phyloP scores from a whole-genome alignment of 2,797 vertebrate genomes.

The Propithecus deckenii region DNA sequence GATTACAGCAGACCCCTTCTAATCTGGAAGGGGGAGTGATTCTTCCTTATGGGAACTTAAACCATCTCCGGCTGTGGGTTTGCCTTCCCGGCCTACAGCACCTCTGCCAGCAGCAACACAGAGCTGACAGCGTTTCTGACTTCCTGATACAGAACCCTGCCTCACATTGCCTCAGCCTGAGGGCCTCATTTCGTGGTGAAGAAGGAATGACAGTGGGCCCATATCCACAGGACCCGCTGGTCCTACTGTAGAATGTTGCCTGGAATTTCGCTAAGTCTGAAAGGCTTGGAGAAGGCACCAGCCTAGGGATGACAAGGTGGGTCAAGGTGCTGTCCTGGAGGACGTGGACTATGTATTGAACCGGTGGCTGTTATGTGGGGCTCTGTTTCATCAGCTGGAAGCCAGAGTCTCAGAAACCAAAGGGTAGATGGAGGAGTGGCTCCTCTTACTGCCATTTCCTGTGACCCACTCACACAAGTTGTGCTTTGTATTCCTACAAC shows the following conservation, averaged over 20 bases:
- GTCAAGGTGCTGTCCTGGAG: neutral
- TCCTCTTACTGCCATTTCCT: neutral
- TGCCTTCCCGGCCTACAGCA: neutral
- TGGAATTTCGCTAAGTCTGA: neutral
- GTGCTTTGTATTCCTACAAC: neutral
- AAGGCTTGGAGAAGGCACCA: neutral
- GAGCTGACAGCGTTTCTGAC: neutral
- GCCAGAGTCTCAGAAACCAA: neutral
- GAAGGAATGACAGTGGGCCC: neutral
- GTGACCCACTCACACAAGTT: neutral
- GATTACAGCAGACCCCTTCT: neutral
- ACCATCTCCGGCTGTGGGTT: neutral
- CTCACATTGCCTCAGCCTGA: neutral
- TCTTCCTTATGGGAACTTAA: neutral
- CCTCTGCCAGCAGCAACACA: neutral
- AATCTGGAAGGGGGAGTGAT: neutral
- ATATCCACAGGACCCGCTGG: neutral
- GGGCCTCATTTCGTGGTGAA: neutral
- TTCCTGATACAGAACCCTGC: neutral
- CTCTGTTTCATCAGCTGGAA: neutral
- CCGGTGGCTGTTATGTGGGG: neutral
- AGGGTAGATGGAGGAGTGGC: neutral
- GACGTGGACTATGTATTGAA: neutral
- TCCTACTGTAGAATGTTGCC: neutral
- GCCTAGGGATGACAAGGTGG: neutral